Percentiles rank a stretch among this genome's conserved stretches.
Evolutionary conservation across 2,113 vertebrate species (phyloP).

Genomic region (Naja naja): DNA sequence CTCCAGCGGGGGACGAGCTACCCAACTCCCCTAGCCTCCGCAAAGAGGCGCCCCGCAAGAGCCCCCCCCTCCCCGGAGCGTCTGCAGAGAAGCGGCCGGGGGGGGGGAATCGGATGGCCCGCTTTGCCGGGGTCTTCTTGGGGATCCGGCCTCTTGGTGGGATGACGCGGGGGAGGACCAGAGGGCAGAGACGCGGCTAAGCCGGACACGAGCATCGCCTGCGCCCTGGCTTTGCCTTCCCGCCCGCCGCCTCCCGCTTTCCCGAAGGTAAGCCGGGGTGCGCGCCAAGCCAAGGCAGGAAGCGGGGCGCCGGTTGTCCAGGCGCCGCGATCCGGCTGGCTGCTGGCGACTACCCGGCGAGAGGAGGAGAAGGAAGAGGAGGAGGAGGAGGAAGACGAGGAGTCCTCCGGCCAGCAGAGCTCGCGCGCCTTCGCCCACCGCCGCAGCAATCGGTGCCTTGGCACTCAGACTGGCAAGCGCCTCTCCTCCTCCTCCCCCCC

Average conservation of each 20-base stretch:
- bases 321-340: not conserved
- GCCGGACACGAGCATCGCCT: not conserved
- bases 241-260: not conserved
- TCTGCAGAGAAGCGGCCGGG: slow-evolving; percentile 41
- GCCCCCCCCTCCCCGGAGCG: slow-evolving; percentile 50
- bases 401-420: not conserved
- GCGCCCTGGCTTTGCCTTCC: not conserved
- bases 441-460: not conserved
- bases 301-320: not conserved
- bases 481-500: not conserved
- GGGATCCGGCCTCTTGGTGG: not conserved
- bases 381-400: not conserved
- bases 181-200: not conserved
- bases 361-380: not conserved
- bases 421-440: not conserved
- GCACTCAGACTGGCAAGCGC: not conserved
- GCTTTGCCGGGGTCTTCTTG: not conserved
- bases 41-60: slow-evolving; percentile 70
- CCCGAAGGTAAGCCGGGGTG: not conserved
- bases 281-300: not conserved
- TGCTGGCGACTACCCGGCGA: not conserved
- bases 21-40: slow-evolving; percentile 63
- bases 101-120: not conserved
- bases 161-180: not conserved
- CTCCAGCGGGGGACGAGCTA: slow-evolving; percentile 47